phyloP scores from a whole-genome alignment of 2,113 vertebrate species.

The Vulpes vulpes region DNA sequence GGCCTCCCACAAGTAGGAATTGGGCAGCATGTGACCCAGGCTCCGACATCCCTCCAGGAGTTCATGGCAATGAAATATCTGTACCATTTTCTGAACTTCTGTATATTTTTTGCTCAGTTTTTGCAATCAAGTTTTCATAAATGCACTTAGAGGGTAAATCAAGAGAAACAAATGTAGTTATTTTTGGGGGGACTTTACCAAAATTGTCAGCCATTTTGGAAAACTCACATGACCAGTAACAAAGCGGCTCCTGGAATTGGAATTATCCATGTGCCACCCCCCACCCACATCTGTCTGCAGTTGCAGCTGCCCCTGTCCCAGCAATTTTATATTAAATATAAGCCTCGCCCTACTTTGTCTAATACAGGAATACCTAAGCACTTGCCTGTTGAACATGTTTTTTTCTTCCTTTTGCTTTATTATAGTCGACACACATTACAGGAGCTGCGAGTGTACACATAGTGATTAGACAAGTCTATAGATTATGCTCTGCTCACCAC shows the following conservation, averaged over 20 bases:
- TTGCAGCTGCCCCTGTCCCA: neutral
- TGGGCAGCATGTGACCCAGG: neutral
- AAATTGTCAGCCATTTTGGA: neutral
- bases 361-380: neutral
- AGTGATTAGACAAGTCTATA: neutral
- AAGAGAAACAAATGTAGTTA: neutral
- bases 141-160: neutral
- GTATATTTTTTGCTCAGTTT: neutral
- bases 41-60: neutral
- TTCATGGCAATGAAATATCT: neutral
- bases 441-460: neutral
- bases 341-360: neutral
- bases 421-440: neutral
- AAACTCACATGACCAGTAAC: neutral
- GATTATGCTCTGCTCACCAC: neutral
- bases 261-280: accelerated
- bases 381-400: neutral
- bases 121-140: neutral
- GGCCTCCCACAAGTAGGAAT: neutral
- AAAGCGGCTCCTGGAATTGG: neutral
- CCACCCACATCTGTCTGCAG: neutral
- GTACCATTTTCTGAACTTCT: neutral
- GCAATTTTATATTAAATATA: neutral
- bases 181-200: neutral
- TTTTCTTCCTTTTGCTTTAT: neutral